Conservation (phyloP, 2,113 vertebrate species). For the Engraulis encrasicolus region DNA sequence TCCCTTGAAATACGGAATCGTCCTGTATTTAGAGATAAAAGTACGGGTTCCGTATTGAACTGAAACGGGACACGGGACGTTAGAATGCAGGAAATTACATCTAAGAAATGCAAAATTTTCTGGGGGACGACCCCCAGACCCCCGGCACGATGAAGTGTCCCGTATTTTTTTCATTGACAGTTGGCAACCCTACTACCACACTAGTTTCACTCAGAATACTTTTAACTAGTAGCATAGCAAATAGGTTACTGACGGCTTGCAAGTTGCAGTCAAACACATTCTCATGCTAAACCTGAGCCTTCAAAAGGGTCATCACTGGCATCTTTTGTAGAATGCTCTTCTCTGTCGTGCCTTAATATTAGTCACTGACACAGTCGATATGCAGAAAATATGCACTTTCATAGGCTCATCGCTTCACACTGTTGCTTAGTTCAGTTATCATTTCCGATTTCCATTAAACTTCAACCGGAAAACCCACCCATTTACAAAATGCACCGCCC, state of each 20-base stretch:
- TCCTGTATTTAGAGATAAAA: too few species aligned
- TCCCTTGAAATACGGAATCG: too few species aligned
- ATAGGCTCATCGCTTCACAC: neutral
- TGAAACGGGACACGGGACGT: too few species aligned
- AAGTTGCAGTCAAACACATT: constrained; percentile 4
- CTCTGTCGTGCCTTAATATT: neutral
- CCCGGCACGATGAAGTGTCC: too few species aligned
- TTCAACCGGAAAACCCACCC: constrained; percentile 46
- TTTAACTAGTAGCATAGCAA: neutral
- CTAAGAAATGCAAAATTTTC: too few species aligned
- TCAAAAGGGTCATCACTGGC: neutral
- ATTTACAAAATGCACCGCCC: neutral
- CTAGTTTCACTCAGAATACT: neutral
- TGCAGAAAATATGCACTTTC: neutral
- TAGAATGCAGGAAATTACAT: too few species aligned
- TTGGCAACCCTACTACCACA: too few species aligned
- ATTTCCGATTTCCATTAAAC: constrained; percentile 50
- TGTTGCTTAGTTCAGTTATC: constrained; percentile 22
- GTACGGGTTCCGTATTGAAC: too few species aligned
- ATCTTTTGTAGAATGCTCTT: neutral
- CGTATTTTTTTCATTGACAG: too few species aligned
- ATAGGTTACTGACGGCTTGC: neutral
- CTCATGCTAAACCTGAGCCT: neutral
- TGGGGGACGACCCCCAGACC: too few species aligned
- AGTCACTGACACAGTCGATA: neutral